Percentiles rank a stretch among this genome's conserved stretches.
Conservation (phyloP, 2,888 invertebrate species). For the Zygothrica quintamaculata region DNA sequence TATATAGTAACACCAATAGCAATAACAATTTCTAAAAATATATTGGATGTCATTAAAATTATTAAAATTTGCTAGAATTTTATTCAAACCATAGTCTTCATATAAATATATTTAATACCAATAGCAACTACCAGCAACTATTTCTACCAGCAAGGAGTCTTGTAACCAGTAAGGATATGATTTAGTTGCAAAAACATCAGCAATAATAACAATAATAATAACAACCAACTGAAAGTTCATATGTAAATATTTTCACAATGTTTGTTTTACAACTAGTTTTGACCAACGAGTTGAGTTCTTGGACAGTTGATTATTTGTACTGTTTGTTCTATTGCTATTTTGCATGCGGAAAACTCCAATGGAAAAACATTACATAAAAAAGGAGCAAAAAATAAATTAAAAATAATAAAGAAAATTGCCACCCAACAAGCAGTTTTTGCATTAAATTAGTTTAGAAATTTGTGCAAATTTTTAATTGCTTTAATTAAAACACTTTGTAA, state of each 20-base stretch:
- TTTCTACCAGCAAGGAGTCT: too few relatives aligned
- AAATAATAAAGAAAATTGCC: background rate
- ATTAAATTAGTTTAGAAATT: constrained; percentile 27
- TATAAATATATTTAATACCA: too few relatives aligned
- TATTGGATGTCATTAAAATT: too few relatives aligned
- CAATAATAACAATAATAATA: constrained; percentile 33
- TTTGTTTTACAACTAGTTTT: constrained; percentile 54
- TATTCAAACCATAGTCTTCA: too few relatives aligned
- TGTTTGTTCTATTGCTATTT: constrained; percentile 21
- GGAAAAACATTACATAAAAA: background rate
- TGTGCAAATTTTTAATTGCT: constrained; percentile 28
- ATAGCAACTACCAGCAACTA: too few relatives aligned
- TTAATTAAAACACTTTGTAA: constrained; percentile 34
- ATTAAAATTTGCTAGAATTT: too few relatives aligned
- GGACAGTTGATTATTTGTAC: constrained; percentile 57
- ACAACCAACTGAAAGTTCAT: constrained; percentile 56
- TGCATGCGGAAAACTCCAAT: constrained; percentile 12
- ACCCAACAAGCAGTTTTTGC: constrained; percentile 4
- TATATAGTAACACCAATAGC: too few relatives aligned
- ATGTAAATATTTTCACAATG: constrained; percentile 68
- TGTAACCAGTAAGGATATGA: constrained; percentile 35
- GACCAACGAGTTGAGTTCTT: constrained; percentile 43
- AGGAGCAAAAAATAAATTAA: too few relatives aligned
- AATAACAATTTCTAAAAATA: too few relatives aligned
- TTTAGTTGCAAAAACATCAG: constrained; percentile 35